Conservation (phyloP, 1,140 invertebrate species). For the Thaumetopoea pityocampa region DNA sequence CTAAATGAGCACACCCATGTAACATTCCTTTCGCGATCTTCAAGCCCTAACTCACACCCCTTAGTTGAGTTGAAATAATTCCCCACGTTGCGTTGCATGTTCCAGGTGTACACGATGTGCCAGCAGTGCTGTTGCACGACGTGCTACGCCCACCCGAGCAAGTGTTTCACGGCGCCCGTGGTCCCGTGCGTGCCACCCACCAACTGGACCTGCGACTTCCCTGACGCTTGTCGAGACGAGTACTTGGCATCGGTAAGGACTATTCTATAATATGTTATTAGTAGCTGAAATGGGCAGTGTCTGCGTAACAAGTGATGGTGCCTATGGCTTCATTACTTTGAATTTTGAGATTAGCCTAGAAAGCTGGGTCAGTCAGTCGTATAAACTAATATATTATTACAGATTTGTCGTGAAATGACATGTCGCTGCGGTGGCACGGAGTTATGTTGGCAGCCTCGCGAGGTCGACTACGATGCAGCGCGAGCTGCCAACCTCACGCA, state of each 20-base stretch:
- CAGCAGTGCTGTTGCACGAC: slow-evolving; percentile 37
- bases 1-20: too few relatives aligned
- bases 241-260: slow-evolving; percentile 51
- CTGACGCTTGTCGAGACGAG: slow-evolving; percentile 54
- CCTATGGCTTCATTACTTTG: too few relatives aligned
- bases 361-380: too few relatives aligned
- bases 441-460: slow-evolving; percentile 49
- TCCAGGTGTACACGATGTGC: slow-evolving; percentile 61
- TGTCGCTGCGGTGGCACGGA: slow-evolving; percentile 46
- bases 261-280: slow-evolving; percentile 1
- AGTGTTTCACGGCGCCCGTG: slow-evolving; percentile 38
- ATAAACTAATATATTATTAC: not conserved
- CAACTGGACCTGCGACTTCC: slow-evolving; percentile 53
- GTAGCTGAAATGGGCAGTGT: too few relatives aligned
- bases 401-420: slow-evolving; percentile 64
- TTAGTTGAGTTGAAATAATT: slow-evolving; percentile 2
- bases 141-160: slow-evolving; percentile 37
- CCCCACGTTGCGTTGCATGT: not conserved
- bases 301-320: too few relatives aligned
- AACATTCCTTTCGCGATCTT: too few relatives aligned
- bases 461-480: slow-evolving; percentile 37
- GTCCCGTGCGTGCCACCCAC: slow-evolving; percentile 50
- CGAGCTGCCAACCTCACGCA: slow-evolving; percentile 43
- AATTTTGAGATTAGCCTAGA: too few relatives aligned
- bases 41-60: too few relatives aligned